phyloP scores from a whole-genome alignment of 1,140 invertebrate species.

The Hycleus phaleratus region DNA sequence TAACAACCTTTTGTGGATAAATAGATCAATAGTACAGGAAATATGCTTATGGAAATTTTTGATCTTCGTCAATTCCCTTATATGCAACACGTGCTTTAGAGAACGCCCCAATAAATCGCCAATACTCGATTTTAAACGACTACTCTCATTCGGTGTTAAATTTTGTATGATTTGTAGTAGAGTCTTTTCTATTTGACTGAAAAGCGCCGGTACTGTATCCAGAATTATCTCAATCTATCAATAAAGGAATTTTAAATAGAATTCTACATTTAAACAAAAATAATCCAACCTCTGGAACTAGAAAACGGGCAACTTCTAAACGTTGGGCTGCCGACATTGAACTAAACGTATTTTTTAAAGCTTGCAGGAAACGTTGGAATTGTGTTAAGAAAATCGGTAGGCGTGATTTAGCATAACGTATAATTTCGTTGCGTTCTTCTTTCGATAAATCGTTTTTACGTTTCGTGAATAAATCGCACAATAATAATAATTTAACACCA shows the following conservation, averaged over 20 bases:
- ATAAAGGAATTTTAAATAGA: too few species aligned
- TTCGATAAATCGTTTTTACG: slow-evolving; percentile 48
- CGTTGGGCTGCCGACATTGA: slow-evolving; percentile 48
- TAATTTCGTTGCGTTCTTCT: slow-evolving; percentile 56
- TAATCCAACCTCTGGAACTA: slow-evolving; percentile 50
- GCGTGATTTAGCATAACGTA: slow-evolving; percentile 55
- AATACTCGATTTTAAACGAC: slow-evolving; percentile 20
- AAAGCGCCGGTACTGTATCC: slow-evolving; percentile 45
- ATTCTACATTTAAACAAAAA: too few species aligned
- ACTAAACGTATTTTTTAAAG: slow-evolving; percentile 50
- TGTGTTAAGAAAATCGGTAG: slow-evolving; percentile 57
- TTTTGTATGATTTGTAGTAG: slow-evolving; percentile 48
- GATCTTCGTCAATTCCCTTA: slow-evolving; percentile 47
- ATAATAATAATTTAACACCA: slow-evolving; percentile 48
- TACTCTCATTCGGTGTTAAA: slow-evolving; percentile 36
- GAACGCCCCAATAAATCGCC: slow-evolving; percentile 44
- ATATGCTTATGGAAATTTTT: slow-evolving; percentile 48
- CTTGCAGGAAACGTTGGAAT: slow-evolving; percentile 50
- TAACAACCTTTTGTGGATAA: slow-evolving; percentile 42
- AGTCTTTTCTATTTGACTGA: slow-evolving; percentile 46
- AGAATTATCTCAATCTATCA: slow-evolving; percentile 46
- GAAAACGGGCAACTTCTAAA: slow-evolving; percentile 52
- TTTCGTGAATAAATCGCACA: slow-evolving; percentile 55
- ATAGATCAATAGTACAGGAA: slow-evolving; percentile 43
- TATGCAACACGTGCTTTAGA: slow-evolving; percentile 42